These are phyloP conservation scores for Drosophila nannoptera DNA, from an alignment of 1,140 invertebrate genomes.

Conservation along the genomic window DNA sequence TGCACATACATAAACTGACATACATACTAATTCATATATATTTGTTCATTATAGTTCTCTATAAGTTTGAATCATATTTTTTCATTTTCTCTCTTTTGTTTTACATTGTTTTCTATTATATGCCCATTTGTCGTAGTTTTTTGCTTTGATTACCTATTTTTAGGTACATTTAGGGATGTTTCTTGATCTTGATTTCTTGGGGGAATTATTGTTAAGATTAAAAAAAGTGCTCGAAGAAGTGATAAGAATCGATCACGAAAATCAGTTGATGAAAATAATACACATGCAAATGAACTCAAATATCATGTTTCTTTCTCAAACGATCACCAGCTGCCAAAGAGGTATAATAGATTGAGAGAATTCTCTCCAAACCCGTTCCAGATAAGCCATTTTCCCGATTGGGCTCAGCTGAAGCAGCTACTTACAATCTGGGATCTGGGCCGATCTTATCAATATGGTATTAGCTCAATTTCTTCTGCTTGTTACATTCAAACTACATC, in stretches of 20 bases:
- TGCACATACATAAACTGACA: constrained; percentile 66
- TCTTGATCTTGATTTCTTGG: constrained; percentile 2
- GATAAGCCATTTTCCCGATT: too few relatives aligned
- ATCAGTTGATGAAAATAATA: not conserved
- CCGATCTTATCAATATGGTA: constrained; percentile 24
- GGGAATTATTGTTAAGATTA: constrained; percentile 20
- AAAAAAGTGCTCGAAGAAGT: constrained; percentile 37
- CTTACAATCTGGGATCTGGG: constrained; percentile 11
- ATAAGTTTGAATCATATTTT: constrained; percentile 33
- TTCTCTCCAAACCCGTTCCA: not conserved
- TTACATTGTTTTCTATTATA: constrained; percentile 38
- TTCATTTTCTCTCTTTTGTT: constrained; percentile 38
- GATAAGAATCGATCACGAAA: constrained; percentile 26
- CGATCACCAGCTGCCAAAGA: not conserved
- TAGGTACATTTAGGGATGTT: constrained; percentile 10
- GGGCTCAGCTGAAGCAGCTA: too few relatives aligned
- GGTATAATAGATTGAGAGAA: constrained; percentile 10
- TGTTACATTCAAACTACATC: constrained; percentile 47
- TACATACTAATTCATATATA: constrained; percentile 73
- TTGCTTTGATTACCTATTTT: constrained; percentile 15
- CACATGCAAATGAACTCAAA: not conserved
- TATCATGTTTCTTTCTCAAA: not conserved
- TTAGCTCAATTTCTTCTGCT: not conserved
- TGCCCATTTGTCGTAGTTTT: constrained; percentile 26
- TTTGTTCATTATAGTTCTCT: constrained; percentile 47